Evolutionary conservation across 2,888 invertebrate species (phyloP).

Genomic region (Hoplodrina ambigua): DNA sequence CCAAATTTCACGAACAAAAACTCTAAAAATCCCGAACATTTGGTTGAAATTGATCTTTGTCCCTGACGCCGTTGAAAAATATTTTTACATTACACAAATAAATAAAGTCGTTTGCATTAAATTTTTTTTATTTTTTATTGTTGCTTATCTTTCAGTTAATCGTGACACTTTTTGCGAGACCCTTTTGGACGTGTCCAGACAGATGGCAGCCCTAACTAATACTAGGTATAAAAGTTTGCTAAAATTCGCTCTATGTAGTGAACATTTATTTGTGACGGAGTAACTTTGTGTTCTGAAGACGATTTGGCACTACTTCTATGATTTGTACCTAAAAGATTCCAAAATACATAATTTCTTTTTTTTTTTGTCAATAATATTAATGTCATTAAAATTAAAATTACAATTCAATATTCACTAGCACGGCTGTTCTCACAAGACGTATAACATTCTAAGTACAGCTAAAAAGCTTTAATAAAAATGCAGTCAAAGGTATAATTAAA

Average conservation of each 20-base stretch:
- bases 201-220: too few relatives aligned
- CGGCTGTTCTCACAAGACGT: constrained; percentile 15
- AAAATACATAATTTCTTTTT: constrained; percentile 41
- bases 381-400: constrained; percentile 32
- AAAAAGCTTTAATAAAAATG: constrained; percentile 64
- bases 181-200: too few relatives aligned
- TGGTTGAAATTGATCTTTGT: too few relatives aligned
- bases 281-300: constrained; percentile 21
- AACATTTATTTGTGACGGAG: constrained; percentile 52
- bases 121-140: too few relatives aligned
- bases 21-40: too few relatives aligned
- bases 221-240: too few relatives aligned
- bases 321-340: constrained; percentile 41
- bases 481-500: constrained; percentile 68
- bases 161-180: too few relatives aligned
- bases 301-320: constrained; percentile 57
- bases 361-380: constrained; percentile 33
- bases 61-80: too few relatives aligned
- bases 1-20: too few relatives aligned
- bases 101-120: too few relatives aligned
- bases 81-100: too few relatives aligned
- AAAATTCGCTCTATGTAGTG: not conserved
- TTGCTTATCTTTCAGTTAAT: too few relatives aligned
- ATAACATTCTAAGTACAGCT: constrained; percentile 53
- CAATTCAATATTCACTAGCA: constrained; percentile 26